Conservation (phyloP, 2,113 vertebrate genomes). For the Semicossyphus pulcher region DNA sequence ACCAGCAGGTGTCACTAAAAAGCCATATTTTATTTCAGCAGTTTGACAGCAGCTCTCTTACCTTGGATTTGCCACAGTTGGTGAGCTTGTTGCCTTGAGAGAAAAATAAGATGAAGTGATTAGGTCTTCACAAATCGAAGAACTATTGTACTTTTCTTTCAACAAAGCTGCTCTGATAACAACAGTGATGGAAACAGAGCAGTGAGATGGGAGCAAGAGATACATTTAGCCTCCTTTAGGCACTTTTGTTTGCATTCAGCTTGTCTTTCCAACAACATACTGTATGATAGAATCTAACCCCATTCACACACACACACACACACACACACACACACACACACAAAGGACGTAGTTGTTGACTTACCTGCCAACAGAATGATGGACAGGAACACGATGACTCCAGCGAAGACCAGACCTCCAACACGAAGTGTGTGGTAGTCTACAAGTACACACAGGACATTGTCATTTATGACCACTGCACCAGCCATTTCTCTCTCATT, state of each 20-base stretch:
- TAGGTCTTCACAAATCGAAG: background rate
- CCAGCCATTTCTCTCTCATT: background rate
- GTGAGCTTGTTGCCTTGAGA: constrained; percentile 76
- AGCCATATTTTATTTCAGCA: background rate
- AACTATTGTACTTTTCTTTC: background rate
- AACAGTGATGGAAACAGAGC: background rate
- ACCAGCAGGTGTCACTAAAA: constrained; percentile 57
- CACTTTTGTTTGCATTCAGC: background rate
- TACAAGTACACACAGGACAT: constrained; percentile 55
- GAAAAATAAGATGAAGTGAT: constrained; percentile 24
- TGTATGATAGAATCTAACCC: background rate
- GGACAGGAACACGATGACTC: constrained; percentile 77
- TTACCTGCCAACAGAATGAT: constrained; percentile 79
- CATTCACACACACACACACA: constrained; percentile 1
- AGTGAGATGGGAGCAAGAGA: background rate
- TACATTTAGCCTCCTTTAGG: background rate
- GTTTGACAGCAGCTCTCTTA: constrained; percentile 17
- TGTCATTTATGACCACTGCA: background rate
- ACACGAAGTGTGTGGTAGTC: constrained; percentile 82
- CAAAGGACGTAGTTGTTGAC: constrained; percentile 30
- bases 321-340: constrained; percentile 2
- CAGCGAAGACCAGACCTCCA: constrained; percentile 79
- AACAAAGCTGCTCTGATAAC: constrained; percentile 2
- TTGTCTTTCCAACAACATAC: background rate
- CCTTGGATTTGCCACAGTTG: constrained; percentile 77